phyloP scores from a whole-genome alignment of 2,888 invertebrate species.

The Harpalus rufipes region DNA sequence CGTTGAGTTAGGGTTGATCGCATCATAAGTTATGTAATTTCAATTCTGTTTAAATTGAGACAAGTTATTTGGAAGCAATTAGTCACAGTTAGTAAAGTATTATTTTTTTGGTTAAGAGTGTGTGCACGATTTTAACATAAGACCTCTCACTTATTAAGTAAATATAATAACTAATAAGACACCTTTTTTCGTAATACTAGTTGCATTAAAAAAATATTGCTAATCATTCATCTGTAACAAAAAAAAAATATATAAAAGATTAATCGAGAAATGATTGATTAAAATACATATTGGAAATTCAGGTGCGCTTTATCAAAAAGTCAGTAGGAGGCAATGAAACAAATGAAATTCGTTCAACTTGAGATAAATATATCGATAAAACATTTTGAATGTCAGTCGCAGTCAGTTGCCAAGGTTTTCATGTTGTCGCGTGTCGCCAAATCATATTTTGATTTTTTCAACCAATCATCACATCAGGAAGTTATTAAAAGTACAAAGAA shows the following conservation, averaged over 20 bases:
- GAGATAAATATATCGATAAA: constrained; percentile 28
- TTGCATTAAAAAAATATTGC: no score
- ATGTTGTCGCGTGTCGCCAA: constrained; percentile 46
- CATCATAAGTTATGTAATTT: no score
- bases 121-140: no score
- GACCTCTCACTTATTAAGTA: no score
- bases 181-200: no score
- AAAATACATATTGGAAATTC: background rate
- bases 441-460: constrained; percentile 43
- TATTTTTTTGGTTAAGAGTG: no score
- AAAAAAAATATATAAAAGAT: background rate
- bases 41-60: no score
- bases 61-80: no score
- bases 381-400: constrained; percentile 38
- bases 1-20: no score
- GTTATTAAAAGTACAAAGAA: constrained; percentile 34
- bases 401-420: constrained; percentile 31
- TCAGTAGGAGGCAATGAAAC: constrained; percentile 34
- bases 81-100: no score
- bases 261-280: background rate
- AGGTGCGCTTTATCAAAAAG: constrained; percentile 7
- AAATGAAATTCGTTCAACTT: constrained; percentile 32
- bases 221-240: no score
- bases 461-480: constrained; percentile 42
- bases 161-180: no score